Conservation (phyloP, 1,140 invertebrate genomes). For the Choristoneura fumiferana region DNA sequence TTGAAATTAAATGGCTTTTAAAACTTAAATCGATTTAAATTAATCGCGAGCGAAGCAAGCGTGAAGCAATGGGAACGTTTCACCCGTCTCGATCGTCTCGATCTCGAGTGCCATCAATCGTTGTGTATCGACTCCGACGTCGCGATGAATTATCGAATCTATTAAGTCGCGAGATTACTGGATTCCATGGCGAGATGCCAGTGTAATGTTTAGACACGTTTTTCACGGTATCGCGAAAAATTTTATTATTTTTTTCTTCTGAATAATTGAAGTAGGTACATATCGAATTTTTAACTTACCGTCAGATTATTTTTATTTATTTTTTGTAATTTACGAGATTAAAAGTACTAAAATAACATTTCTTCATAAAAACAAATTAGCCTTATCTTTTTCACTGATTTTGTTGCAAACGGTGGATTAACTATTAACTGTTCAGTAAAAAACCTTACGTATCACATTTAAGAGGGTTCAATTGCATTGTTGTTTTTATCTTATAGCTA, state of each 20-base stretch:
- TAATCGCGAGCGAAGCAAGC: not conserved
- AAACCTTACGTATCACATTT: no score
- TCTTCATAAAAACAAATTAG: no score
- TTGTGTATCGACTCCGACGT: conserved; percentile 51
- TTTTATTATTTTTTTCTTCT: no score
- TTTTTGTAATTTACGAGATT: no score
- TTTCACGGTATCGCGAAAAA: not conserved
- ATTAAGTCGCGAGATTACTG: conserved; percentile 69
- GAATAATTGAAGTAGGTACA: no score
- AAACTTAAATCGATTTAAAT: conserved; percentile 14
- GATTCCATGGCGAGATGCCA: conserved; percentile 42
- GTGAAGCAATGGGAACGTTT: conserved; percentile 9
- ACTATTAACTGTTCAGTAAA: no score
- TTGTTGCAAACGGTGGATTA: no score
- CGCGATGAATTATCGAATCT: conserved; percentile 73
- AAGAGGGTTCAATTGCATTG: no score
- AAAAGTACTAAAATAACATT: no score
- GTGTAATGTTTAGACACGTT: conserved; percentile 32
- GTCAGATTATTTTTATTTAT: no score
- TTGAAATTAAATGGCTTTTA: not conserved
- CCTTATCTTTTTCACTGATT: no score
- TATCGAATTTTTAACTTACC: not conserved
- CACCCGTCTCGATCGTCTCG: conserved; percentile 10
- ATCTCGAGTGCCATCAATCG: conserved; percentile 55
- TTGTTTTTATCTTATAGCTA: no score